Evolutionary conservation across 2,888 invertebrate species (phyloP).

Genomic region (Cataglyphis rosenhaueri): DNA sequence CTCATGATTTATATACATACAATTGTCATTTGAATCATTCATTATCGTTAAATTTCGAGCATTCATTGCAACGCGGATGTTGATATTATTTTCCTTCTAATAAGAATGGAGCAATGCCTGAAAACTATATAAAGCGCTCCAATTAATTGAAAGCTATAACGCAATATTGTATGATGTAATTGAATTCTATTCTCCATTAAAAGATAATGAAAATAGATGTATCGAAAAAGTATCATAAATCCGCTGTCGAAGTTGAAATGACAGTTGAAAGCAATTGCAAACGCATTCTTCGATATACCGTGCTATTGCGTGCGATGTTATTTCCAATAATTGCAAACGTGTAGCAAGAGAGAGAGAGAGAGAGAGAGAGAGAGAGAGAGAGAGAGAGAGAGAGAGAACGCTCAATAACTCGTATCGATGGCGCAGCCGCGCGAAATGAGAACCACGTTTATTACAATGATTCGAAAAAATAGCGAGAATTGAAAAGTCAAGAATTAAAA

Average conservation of each 20-base stretch:
- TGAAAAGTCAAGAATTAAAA: neutral
- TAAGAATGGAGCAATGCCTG: neutral
- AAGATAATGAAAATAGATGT: slow-evolving; percentile 18
- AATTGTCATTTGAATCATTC: neutral
- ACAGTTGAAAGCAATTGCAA: slow-evolving; percentile 40
- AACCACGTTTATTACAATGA: neutral
- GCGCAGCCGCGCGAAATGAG: neutral
- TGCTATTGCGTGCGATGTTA: slow-evolving; percentile 14
- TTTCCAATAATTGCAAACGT: slow-evolving; percentile 48
- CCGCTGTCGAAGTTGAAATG: neutral
- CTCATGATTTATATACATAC: neutral
- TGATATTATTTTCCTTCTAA: neutral
- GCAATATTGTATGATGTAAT: neutral
- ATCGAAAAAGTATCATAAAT: neutral
- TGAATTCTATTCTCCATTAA: slow-evolving; percentile 14
- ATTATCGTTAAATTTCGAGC: neutral
- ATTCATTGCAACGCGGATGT: neutral
- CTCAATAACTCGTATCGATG: slow-evolving; percentile 2
- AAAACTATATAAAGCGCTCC: too few species aligned
- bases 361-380: neutral
- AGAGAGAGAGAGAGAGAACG: slow-evolving; percentile 8
- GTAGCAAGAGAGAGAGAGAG: neutral
- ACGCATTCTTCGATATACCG: slow-evolving; percentile 25
- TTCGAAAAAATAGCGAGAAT: neutral
- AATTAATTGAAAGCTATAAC: slow-evolving; percentile 16